A percentile compares a stretch with the other conserved stretches of the same genome.
Conservation (phyloP, 2,113 vertebrate genomes). For the Pao palembangensis region DNA sequence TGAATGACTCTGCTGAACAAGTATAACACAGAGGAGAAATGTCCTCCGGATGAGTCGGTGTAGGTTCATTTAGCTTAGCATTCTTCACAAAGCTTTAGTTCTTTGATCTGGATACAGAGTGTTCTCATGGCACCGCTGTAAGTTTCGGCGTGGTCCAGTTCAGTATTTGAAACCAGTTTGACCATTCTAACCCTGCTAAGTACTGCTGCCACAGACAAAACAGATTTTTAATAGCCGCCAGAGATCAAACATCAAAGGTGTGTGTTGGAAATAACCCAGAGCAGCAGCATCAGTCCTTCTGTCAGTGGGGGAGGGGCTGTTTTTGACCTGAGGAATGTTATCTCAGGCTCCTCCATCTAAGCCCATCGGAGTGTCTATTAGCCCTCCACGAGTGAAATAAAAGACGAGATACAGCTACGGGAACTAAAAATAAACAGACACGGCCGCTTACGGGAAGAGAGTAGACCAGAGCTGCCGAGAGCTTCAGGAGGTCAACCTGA, state of each 20-base stretch:
- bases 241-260: not conserved
- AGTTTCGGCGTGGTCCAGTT: not conserved
- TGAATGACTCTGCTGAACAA: too few species aligned
- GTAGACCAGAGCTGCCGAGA: constrained; percentile 31
- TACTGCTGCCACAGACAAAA: not conserved
- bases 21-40: too few species aligned
- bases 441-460: constrained; percentile 41
- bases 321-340: constrained; percentile 45
- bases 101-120: too few species aligned
- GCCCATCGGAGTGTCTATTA: constrained; percentile 19
- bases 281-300: constrained; percentile 1
- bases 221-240: not conserved
- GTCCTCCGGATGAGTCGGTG: too few species aligned
- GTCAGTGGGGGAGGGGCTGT: constrained; percentile 14
- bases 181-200: too few species aligned
- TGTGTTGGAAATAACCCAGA: constrained; percentile 8
- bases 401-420: constrained; percentile 54
- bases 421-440: constrained; percentile 69
- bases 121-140: too few species aligned
- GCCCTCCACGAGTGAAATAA: constrained; percentile 25
- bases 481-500: constrained; percentile 35
- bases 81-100: too few species aligned
- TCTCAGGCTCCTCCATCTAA: constrained; percentile 42
- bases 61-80: too few species aligned
- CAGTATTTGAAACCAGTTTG: not conserved